Base-by-base conservation (phyloP, 2,113 vertebrate genomes). In the Gobiocypris rarus region DNA sequence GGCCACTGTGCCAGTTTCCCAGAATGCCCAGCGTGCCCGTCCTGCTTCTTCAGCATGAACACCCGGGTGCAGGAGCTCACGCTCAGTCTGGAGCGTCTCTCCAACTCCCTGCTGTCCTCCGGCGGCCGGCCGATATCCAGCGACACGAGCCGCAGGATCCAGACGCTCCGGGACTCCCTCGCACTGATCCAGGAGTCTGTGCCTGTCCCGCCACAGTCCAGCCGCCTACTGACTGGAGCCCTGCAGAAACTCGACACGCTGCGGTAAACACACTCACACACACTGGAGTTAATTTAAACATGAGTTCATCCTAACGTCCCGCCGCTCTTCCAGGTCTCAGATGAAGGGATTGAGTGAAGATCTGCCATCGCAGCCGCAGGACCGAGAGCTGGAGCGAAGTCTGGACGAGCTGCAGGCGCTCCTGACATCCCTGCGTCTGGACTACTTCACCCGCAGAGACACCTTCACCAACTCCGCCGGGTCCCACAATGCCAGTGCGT, bases 41-140 rank as follows among this genome's bases (percentile, higher is more conserved):
- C 96, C 56, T 99, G 97, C 92, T 98, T 96, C 92, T 94, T 91
- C 56, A 45, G 43, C 41, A 89, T 96, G 0, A 94, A 96, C 0
- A 3, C 70, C 0, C 89, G 93, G 83, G 71, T 94, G 73, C 89
- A 84, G 76, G 86, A 92, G 87, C 89, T 95, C 63, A 86, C 86
- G 0, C 5, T 70, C 9, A 77, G 92, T 43, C 85, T 94, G 22
- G 75, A 83, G 6, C 87, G 0, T 7, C 85, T 95, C 6, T 67
- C 84, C 3, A 38, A 4, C 15, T 86, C 17, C 54, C 24, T 1
- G 50, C 9, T 13, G 26, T 1, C 31, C 0, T 7, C 31, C 14
- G n/a, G 48, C 3, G 86, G 73, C 5, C 43, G 61, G 13, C 22
- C 4, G 6, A 3, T 5, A 0, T 19, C 73, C 8, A 84, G n/a